Evolutionary conservation across 2,797 vertebrate species (phyloP), one percentile per base, ranked within the genome.

Genomic region (Platyrinchus mystaceus): DNA sequence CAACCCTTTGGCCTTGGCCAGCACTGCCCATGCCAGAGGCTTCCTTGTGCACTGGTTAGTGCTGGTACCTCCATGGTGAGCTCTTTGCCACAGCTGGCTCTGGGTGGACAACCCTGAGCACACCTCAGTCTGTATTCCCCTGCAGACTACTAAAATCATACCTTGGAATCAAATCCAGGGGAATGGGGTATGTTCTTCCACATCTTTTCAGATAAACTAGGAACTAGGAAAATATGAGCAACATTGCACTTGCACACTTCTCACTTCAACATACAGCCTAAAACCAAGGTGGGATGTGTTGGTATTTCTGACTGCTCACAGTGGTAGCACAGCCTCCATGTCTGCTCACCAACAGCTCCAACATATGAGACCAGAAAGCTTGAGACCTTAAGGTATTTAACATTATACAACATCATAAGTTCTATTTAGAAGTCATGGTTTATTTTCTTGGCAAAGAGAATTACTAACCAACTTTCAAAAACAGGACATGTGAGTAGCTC

Each of bases 281-380:
- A 47, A 46, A 58, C 66, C 43, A 73, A 52, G 20, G 46, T n/a
- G 37, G 21, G 24, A 55, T 5, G 1, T 2, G 28, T 10, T 4
- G 1, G 11, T 27, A 34, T 36, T 56, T 90, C 58, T 53, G 49
- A 39, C 19, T 22, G 58, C 62, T 75, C 27, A 83, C 34, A 24
- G 30, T 2, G 1, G 1, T 1, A 64, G 67, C 18, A 53, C 36
- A 50, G 43, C 32, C 27, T 46, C 41, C 27, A n/a, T 3, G 0
- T 28, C 53, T 30, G 13, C 62, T 80, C 58, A 53, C 41, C 50
- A 62, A 53, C 14, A 87, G 26, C 50, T 64, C 55, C 55, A 80
- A 49, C 7, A 43, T 3, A 53, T 1, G 10, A 53, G 19, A 66
- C 36, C 15, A 36, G 15, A 64, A 90, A 69, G n/a, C 36, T 58